Evolutionary conservation across 2,797 vertebrate genomes (phyloP).

Genomic region (Alauda arvensis): DNA sequence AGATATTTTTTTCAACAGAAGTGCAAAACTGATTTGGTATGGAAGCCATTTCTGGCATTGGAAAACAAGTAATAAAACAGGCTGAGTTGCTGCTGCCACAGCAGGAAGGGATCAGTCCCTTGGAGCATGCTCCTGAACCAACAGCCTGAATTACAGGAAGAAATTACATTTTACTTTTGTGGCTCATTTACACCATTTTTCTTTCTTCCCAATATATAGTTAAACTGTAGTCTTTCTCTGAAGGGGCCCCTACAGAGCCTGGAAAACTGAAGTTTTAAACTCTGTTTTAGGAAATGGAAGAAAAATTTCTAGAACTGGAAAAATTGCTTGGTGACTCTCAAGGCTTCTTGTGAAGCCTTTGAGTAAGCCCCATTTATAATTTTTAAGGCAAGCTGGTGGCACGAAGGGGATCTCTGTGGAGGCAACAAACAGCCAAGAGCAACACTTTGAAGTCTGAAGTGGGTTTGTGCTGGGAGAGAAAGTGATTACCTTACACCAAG

Average conservation of each 20-base stretch:
- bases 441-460: neutral
- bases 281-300: neutral
- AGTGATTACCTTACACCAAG: neutral
- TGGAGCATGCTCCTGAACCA: rapidly evolving
- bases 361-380: neutral
- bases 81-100: neutral
- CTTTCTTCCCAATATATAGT: neutral
- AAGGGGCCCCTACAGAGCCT: neutral
- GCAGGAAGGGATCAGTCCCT: neutral
- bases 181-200: neutral
- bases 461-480: neutral
- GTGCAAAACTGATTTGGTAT: neutral
- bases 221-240: neutral
- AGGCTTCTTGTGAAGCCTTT: neutral
- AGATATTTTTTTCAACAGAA: neutral
- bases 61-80: neutral
- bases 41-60: neutral
- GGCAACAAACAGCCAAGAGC: neutral
- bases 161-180: neutral
- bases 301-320: neutral
- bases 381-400: neutral
- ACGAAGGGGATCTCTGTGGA: neutral
- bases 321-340: neutral
- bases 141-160: neutral
- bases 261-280: neutral